Evolutionary conservation across 2,113 vertebrate species (phyloP).

Genomic region (Eurystomus gularis): DNA sequence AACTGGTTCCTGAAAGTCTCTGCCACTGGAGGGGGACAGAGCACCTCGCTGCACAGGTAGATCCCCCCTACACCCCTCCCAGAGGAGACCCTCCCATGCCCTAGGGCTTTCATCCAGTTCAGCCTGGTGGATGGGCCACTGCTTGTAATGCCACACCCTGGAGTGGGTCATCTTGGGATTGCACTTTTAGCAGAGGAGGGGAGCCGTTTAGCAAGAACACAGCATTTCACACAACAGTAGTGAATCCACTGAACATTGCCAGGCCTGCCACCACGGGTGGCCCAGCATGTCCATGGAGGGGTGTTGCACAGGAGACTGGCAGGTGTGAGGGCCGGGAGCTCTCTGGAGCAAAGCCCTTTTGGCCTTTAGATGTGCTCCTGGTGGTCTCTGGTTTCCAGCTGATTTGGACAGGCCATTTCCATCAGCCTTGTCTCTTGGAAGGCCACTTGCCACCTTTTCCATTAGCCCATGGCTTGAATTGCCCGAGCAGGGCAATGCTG

Average conservation of each 20-base stretch:
- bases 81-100: slow-evolving; percentile 47
- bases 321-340: not conserved
- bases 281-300: not conserved
- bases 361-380: not conserved
- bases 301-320: not conserved
- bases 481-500: not conserved
- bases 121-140: slow-evolving; percentile 43
- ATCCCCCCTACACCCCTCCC: not conserved
- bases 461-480: not conserved
- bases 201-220: slow-evolving; percentile 12
- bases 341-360: not conserved
- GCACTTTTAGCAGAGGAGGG: slow-evolving; percentile 41
- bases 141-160: slow-evolving; percentile 50
- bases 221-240: not conserved
- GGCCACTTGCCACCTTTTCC: not conserved
- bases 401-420: not conserved
- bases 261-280: not conserved
- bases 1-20: not conserved
- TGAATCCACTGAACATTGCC: not conserved
- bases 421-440: not conserved
- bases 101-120: slow-evolving; percentile 43
- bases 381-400: not conserved
- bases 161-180: slow-evolving; percentile 37
- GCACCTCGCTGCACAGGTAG: not conserved
- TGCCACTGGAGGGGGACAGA: slow-evolving; percentile 65